phyloP scores from a whole-genome alignment of 1,140 invertebrate species.

The Bombus sibiricus region DNA sequence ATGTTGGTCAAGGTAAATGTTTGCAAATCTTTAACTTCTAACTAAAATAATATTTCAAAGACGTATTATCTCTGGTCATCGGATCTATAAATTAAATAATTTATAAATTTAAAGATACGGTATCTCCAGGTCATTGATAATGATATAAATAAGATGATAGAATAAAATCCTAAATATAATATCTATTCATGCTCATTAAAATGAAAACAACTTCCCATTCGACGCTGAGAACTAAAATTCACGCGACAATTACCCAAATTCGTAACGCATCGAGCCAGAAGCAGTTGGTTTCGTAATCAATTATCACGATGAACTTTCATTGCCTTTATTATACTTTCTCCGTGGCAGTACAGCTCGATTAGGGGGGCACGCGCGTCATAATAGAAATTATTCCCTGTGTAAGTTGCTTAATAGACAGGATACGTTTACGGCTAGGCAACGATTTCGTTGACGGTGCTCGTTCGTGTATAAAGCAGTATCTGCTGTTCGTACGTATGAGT shows the following conservation, averaged over 20 bases:
- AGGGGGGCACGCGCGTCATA: constrained; percentile 12
- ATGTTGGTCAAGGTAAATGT: background rate
- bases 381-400: constrained; percentile 35
- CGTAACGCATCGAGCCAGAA: no score
- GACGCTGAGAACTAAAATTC: background rate
- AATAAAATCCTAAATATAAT: no score
- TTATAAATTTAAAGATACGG: no score
- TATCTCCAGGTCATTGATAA: no score
- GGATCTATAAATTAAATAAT: no score
- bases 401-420: constrained; percentile 35
- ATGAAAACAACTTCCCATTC: no score
- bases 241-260: background rate
- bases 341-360: background rate
- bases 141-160: no score
- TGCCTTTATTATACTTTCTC: constrained; percentile 43
- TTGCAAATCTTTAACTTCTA: no score
- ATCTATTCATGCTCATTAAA: no score
- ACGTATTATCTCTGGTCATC: no score
- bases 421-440: constrained; percentile 26
- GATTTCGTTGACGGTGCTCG: constrained; percentile 43
- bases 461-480: constrained; percentile 12
- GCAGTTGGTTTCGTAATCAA: constrained; percentile 21
- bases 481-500: background rate
- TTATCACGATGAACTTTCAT: constrained; percentile 34
- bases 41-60: no score